Percentiles rank a stretch among this genome's conserved stretches.
Conservation (phyloP, 2,888 invertebrate species). For the Coelopa pilipes region DNA sequence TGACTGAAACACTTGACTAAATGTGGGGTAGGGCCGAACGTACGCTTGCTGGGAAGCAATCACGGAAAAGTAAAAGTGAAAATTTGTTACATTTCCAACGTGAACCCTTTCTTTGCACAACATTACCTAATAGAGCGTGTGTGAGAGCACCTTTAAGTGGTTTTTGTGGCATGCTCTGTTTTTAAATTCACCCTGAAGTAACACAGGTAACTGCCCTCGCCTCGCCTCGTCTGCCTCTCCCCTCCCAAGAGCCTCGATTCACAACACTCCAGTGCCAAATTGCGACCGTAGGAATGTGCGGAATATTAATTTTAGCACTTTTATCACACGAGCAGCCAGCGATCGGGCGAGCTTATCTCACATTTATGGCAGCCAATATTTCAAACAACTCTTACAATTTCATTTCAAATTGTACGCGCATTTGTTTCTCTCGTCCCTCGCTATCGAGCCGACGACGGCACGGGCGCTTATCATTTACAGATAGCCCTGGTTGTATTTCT, state of each 20-base stretch:
- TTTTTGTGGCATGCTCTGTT: no score
- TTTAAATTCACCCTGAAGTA: background rate
- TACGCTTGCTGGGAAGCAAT: no score
- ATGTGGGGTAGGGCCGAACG: no score
- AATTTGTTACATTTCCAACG: no score
- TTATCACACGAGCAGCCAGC: background rate
- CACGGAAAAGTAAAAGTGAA: no score
- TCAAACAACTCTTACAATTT: conserved; percentile 16
- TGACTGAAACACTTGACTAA: no score
- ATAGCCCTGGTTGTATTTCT: background rate
- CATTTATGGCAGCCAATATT: background rate
- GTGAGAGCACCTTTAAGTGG: no score
- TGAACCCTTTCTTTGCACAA: no score
- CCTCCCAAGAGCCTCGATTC: no score
- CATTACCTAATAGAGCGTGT: no score
- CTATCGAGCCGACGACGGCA: background rate
- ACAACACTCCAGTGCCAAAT: background rate
- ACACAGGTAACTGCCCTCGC: background rate
- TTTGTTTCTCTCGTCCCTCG: background rate
- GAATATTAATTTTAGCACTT: conserved; percentile 18
- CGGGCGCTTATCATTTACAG: background rate
- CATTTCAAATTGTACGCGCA: conserved; percentile 8
- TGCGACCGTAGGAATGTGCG: background rate
- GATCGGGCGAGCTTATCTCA: background rate
- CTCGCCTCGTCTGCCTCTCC: background rate